phyloP scores from a whole-genome alignment of 2,797 vertebrate genomes.

The Pipistrellus nathusii region DNA sequence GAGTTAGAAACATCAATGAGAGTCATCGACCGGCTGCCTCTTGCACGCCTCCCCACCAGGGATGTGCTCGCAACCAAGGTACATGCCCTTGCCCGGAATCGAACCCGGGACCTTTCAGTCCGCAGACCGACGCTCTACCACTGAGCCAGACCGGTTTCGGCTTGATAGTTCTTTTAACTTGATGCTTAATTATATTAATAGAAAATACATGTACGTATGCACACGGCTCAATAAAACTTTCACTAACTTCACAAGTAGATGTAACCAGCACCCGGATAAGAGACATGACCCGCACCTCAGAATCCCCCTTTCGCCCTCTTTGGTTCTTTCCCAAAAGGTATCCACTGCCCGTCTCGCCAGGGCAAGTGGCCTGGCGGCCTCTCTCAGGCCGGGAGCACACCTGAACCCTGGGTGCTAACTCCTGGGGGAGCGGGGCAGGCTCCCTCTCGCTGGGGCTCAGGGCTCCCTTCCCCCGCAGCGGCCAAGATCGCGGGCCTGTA shows the following conservation, averaged over 20 bases:
- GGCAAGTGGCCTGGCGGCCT: background rate
- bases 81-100: too few relatives aligned
- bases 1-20: too few relatives aligned
- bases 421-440: background rate
- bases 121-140: too few relatives aligned
- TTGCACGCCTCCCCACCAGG: too few relatives aligned
- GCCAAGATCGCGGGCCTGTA: slow-evolving; percentile 95
- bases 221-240: background rate
- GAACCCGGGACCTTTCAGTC: too few relatives aligned
- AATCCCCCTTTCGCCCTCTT: background rate
- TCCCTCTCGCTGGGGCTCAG: background rate
- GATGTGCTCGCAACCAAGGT: too few relatives aligned
- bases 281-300: background rate
- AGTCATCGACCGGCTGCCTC: too few relatives aligned
- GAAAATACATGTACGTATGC: background rate
- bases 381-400: background rate
- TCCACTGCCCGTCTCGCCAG: fast-evolving
- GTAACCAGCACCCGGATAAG: background rate
- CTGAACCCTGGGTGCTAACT: background rate
- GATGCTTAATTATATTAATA: background rate
- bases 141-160: too few relatives aligned
- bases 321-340: background rate
- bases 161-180: background rate
- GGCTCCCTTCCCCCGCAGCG: slow-evolving; percentile 84
- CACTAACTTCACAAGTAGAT: background rate